phyloP scores from a whole-genome alignment of 2,113 vertebrate species.

The Ailuropoda melanoleuca region DNA sequence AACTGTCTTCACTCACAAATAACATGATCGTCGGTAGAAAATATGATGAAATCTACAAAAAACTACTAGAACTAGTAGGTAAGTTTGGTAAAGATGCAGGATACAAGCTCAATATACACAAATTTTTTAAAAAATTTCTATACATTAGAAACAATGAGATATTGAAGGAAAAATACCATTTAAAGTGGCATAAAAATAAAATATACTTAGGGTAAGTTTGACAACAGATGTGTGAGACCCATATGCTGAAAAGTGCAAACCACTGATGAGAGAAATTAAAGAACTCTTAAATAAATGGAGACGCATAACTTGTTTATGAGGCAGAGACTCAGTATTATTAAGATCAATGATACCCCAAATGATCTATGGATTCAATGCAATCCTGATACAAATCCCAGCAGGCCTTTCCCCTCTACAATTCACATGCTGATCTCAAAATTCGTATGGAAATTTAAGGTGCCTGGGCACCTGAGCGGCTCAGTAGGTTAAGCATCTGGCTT shows the following conservation, averaged over 20 bases:
- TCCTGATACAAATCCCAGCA: background rate
- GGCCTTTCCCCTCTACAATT: background rate
- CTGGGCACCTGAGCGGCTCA: background rate
- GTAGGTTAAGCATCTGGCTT: background rate
- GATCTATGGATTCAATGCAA: background rate
- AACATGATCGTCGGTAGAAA: background rate
- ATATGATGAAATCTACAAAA: background rate
- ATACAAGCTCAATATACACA: background rate
- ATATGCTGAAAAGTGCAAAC: no score
- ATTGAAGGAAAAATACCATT: background rate
- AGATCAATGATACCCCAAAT: background rate
- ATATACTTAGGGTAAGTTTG: background rate
- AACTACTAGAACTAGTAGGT: background rate
- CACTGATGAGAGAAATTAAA: background rate
- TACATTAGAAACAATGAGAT: background rate
- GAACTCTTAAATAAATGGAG: background rate
- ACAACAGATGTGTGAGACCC: background rate
- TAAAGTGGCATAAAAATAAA: background rate
- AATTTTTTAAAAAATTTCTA: background rate
- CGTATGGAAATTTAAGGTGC: background rate
- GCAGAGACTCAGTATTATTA: background rate
- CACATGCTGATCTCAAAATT: background rate
- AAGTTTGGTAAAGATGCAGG: background rate
- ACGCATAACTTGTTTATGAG: background rate
- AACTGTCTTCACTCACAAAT: background rate